Conservation (phyloP, 1,140 invertebrate species). For the Linepithema humile region DNA sequence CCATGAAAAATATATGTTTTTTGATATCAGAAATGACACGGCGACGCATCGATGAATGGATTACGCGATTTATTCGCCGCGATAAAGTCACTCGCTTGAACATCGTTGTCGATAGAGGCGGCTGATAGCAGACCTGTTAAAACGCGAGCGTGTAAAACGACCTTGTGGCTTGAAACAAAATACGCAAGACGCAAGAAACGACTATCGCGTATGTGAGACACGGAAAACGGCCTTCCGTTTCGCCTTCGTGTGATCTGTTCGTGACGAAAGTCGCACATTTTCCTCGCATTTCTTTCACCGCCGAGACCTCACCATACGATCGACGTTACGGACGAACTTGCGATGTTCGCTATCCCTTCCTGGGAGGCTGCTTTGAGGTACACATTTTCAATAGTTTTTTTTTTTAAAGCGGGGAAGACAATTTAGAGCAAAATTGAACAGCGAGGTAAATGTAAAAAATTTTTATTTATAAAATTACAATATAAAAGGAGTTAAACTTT, state of each 20-base stretch:
- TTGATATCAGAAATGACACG: not conserved
- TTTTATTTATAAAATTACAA: too few relatives aligned
- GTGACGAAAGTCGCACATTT: not conserved
- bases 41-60: not conserved
- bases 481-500: too few relatives aligned
- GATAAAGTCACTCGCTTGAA: not conserved
- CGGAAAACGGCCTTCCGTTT: not conserved
- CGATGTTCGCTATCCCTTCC: conserved; percentile 60
- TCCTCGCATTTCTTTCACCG: not conserved
- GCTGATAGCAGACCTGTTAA: not conserved
- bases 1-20: too few relatives aligned
- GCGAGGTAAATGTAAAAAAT: too few relatives aligned
- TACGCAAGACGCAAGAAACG: conserved; percentile 30
- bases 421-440: too few relatives aligned
- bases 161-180: conserved; percentile 62
- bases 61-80: not conserved
- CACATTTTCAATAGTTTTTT: not conserved
- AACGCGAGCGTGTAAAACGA: conserved; percentile 34
- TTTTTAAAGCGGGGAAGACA: too few relatives aligned
- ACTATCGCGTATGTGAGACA: not conserved
- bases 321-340: not conserved
- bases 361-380: conserved; percentile 66
- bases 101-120: not conserved
- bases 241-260: not conserved
- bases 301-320: not conserved